Evolutionary conservation across 2,113 vertebrate species (phyloP), one percentile per base, ranked within the genome.

Genomic region (Atrichornis clamosus): DNA sequence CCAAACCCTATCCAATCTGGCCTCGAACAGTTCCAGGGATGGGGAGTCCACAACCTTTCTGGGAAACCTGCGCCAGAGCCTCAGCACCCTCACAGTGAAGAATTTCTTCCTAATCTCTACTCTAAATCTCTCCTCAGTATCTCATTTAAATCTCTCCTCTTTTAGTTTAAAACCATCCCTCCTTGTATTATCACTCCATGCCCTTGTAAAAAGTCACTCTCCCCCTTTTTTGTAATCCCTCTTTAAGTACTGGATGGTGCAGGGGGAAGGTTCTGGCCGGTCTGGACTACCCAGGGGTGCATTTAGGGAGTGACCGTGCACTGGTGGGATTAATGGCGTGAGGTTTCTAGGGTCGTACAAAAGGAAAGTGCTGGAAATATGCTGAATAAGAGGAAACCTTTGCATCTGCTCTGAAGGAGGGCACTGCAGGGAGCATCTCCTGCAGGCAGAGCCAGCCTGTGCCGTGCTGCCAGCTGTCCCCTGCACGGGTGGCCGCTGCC

Each of bases 271-370:
- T 26, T 69, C 41, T 65, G 46, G 30, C 14, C 15, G 9, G 11
- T 28, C 26, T 47, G 33, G 32, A 26, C 10, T 27, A 11, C 26
- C 55, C 55, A 4, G 15, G 33, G 53, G 0, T 33, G 35, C 7
- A 15, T 79, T 69, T 44, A 42, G 42, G 42, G 69, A 50, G 20
- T 1, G 8, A 7, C 26, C 0, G 0, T 5, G 15, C 3, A 0
- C 15, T 1, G 2, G 9, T n/a, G 64, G 62, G 62, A 53, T 59
- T 30, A 47, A 30, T 44, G 4, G 0, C 35, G 0, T 5, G 2
- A 17, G 14, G 6, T 70, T 84, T 70, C 42, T 24, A 0, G 32
- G 32, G 47, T 44, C 2, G 3, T 18, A 16, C 1, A 3, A 9
- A 82, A 52, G 63, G 67, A 68, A 5, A 72, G 30, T 0, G 6